Evolutionary conservation across 1,140 invertebrate genomes (phyloP).

Genomic region (Drosophila ficusphila): DNA sequence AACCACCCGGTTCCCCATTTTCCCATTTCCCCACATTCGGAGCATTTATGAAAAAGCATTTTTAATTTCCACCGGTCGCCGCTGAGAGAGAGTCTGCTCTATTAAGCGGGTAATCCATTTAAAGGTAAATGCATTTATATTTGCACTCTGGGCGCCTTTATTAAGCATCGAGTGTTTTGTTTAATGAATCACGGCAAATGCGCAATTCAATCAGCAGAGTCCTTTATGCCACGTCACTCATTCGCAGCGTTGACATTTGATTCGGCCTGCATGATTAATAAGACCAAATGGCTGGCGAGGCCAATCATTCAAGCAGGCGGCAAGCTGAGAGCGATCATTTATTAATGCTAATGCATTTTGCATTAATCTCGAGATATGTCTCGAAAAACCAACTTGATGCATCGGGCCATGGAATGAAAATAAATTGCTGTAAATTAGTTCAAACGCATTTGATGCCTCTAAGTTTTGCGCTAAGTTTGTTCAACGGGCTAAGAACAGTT

Average conservation of each 20-base stretch:
- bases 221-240: constrained; percentile 32
- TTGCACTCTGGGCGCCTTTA: constrained; percentile 37
- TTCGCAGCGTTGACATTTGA: constrained; percentile 38
- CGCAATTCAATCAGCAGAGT: constrained; percentile 16
- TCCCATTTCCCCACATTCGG: background rate
- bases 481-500: constrained; percentile 1
- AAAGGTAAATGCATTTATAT: constrained; percentile 68
- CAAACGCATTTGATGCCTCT: constrained; percentile 73
- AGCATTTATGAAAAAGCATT: constrained; percentile 42
- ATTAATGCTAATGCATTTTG: constrained; percentile 75
- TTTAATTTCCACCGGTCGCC: constrained; percentile 44
- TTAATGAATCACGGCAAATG: constrained; percentile 52
- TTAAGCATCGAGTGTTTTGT: constrained; percentile 47
- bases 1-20: constrained; percentile 7
- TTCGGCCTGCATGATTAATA: constrained; percentile 28
- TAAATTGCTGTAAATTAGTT: constrained; percentile 79
- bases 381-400: constrained; percentile 53
- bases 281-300: background rate
- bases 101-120: constrained; percentile 71
- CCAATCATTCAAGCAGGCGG: constrained; percentile 26
- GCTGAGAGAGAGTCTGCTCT: constrained; percentile 29
- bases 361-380: constrained; percentile 63
- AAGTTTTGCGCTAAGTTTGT: constrained; percentile 53
- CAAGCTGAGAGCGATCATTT: constrained; percentile 34
- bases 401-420: constrained; percentile 63